Evolutionary conservation across 2,888 invertebrate species (phyloP).

Genomic region (Endotricha flammealis): DNA sequence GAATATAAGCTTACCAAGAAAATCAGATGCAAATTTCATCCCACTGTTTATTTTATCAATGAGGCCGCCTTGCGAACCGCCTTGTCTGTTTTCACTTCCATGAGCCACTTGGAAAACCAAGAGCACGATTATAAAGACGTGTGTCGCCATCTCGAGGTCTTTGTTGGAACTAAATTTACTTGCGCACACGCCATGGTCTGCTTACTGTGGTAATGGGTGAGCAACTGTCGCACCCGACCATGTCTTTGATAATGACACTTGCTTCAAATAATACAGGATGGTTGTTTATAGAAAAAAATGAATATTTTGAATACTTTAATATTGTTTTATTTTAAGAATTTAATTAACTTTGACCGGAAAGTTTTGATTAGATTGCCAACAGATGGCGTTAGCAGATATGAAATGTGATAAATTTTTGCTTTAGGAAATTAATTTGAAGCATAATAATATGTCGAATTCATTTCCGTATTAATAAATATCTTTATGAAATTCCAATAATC

Average conservation of each 20-base stretch:
- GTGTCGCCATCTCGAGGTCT: constrained; percentile 60
- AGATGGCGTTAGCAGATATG: constrained; percentile 41
- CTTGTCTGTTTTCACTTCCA: constrained; percentile 32
- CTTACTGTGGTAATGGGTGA: constrained; percentile 47
- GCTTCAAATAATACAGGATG: constrained; percentile 38
- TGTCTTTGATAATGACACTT: constrained; percentile 41
- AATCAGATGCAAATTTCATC: constrained; percentile 64
- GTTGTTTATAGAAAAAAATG: too few relatives aligned
- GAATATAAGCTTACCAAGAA: constrained; percentile 64
- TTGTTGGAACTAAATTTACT: constrained; percentile 39
- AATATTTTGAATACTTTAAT: too few relatives aligned
- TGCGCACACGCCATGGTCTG: constrained; percentile 42
- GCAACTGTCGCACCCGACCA: constrained; percentile 54
- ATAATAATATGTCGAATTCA: too few relatives aligned
- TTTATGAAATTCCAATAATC: too few relatives aligned
- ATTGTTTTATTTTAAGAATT: too few relatives aligned
- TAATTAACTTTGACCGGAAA: too few relatives aligned
- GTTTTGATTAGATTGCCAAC: neutral
- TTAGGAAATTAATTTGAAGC: too few relatives aligned
- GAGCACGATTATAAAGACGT: constrained; percentile 32
- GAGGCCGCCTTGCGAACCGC: constrained; percentile 48
- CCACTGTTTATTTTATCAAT: constrained; percentile 57
- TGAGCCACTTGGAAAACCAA: constrained; percentile 32
- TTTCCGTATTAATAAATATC: too few relatives aligned
- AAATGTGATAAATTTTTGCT: too few relatives aligned